These are phyloP conservation scores for Kryptopterus vitreolus DNA, from an alignment of 2,797 vertebrate genomes.

Conservation along the genomic window DNA sequence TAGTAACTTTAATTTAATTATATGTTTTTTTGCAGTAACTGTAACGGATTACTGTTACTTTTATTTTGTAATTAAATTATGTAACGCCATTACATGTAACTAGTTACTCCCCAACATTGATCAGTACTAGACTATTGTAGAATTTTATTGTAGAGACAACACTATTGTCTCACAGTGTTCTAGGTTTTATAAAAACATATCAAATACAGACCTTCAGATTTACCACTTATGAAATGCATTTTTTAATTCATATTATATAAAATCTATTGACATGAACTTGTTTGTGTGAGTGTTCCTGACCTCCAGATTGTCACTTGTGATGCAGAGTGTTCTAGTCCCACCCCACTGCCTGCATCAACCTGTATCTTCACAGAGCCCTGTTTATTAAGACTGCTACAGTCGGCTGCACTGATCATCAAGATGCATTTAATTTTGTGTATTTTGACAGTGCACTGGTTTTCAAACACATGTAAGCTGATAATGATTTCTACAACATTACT, in stretches of 20 bases:
- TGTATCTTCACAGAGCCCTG: slow-evolving; percentile 2
- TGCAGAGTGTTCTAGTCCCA: no score
- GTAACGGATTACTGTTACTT: no score
- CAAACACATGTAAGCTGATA: slow-evolving; percentile 22
- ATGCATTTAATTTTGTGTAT: slow-evolving; percentile 28
- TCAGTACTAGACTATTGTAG: no score
- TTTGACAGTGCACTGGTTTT: slow-evolving; percentile 16
- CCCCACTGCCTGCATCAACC: no score
- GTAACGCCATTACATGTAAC: no score
- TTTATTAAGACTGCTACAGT: background rate
- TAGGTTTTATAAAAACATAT: background rate
- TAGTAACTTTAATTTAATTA: no score
- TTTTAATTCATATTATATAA: no score
- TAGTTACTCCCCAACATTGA: no score
- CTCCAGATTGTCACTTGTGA: slow-evolving; percentile 25
- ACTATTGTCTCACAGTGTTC: no score
- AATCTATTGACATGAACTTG: background rate
- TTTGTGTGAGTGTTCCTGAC: slow-evolving; percentile 4
- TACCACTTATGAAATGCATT: background rate
- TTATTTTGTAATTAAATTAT: no score
- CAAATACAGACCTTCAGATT: background rate
- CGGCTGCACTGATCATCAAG: slow-evolving; percentile 18
- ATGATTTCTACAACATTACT: background rate
- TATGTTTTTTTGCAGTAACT: no score
- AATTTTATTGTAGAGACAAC: no score